Conservation (phyloP, 2,797 vertebrate species). For the Neoniphon sammara region DNA sequence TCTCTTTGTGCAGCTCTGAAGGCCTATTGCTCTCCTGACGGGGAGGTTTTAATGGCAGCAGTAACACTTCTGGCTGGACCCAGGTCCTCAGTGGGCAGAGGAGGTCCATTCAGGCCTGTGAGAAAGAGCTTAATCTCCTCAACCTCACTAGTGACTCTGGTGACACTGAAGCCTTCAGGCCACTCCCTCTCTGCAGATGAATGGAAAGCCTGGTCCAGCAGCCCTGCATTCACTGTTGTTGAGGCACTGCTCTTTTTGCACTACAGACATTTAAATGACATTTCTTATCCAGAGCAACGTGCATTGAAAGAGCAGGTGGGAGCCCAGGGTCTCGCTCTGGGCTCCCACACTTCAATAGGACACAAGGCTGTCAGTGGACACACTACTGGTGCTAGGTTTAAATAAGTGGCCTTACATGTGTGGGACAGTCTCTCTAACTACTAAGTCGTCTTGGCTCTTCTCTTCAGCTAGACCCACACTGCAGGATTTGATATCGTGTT, state of each 20-base stretch:
- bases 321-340: background rate
- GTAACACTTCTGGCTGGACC: constrained; percentile 26
- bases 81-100: constrained; percentile 14
- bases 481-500: background rate
- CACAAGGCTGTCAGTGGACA: background rate
- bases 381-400: background rate
- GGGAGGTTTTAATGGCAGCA: constrained; percentile 18
- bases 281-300: background rate
- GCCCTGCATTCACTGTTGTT: background rate
- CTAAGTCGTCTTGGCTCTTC: background rate
- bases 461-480: background rate
- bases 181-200: constrained; percentile 45
- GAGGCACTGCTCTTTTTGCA: constrained; percentile 29
- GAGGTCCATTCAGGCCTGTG: constrained; percentile 36
- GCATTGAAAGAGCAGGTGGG: constrained; percentile 4
- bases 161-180: constrained; percentile 28
- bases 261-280: background rate
- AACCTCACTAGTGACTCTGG: constrained; percentile 35
- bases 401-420: background rate
- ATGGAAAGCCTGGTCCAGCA: background rate
- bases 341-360: background rate
- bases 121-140: constrained; percentile 37
- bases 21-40: background rate
- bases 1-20: constrained; percentile 29
- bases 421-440: background rate